Evolutionary conservation across 92 coral and sea anemone species (phyloP), one percentile per base, ranked within the genome.

Genomic region (Parazoanthus swiftii): DNA sequence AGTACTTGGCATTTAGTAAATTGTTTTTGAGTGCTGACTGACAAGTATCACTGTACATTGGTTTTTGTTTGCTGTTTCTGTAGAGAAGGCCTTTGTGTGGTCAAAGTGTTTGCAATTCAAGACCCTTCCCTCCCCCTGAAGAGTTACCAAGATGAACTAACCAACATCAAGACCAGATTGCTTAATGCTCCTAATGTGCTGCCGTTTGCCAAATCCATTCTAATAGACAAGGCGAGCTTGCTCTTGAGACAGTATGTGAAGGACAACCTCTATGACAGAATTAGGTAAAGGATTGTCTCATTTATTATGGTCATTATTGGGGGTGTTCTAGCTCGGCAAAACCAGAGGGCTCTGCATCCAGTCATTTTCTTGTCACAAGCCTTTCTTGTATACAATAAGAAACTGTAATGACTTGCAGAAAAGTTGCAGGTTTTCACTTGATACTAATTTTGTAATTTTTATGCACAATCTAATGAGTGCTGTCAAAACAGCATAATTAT

Each of bases 71-170:
- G 68, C 11, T 77, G 33, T 82, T 25, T 76, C 73, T 78, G 80
- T 71, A 96, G 99, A 91, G 99, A 96, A 85, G 99, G 99, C 8
- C 88, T 96, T 26, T 96, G 99, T 93, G 99, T 96, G 38, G 99
- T 96, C 68, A 96, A 96, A 88, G 99, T 96, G 26, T 96, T 96
- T 93, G 99, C 99, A 39, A 93, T 95, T 89, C 99, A 97, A 91
- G 99, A 97, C 79, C 99, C 98, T 0, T 97, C 99, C 6, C 94
- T 97, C 65, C 98, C 99, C 1, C 78, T 97, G 76, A 93, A 95
- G 90, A 91, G 96, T 6, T 97, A 97, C 88, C 94, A 97, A 86
- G 98, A 97, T 86, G 95, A 95, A 58, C 95, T 97, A 36, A 95
- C 87, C 58, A 91, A 97, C 74, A 97, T 92, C 89, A 90, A 91